Evolutionary conservation across 2,888 invertebrate species (phyloP), one percentile per base, ranked within the genome.

Genomic region (Unio delphinus): DNA sequence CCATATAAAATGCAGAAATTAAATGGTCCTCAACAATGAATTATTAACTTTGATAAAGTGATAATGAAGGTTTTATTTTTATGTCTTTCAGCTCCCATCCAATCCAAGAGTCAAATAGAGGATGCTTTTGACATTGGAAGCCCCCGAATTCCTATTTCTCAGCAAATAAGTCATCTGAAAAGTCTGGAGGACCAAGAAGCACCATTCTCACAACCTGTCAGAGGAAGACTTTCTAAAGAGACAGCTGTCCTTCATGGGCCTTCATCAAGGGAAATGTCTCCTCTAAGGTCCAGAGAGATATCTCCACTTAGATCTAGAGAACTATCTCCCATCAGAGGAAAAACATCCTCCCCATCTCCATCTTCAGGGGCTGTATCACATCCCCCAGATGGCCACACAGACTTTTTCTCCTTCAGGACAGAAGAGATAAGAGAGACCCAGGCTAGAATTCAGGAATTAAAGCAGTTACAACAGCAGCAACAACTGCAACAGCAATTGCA

Each of bases 371-470:
- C 4, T 26, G 28, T 59, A 3, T 28, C 59, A 59, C 15, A 23
- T 61, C n/a, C 45, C 45, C 11, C 45, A 45, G 11, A 45, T 11
- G 11, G 11, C 11, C 45, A 76, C 7, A 80, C 80, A 60, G 75
- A 80, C 62, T 80, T 80, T 71, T 80, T 80, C 58, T 73, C 69
- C 62, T 79, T 80, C 55, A 77, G 76, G 68, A 78, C 74, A 64
- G 7, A 45, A 20, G 65, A 56, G 54, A n/a, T 56, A 20, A 65
- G 26, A 59, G 69, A 61, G 72, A 71, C 61, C 64, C 20, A 61
- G 71, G 45, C 45, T 15, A 45, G 45, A 45, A 45, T 67, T 60
- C 75, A 77, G 55, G 71, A 69, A 64, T 75, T 80, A 59, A 68
- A 75, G 55, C 72, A 78, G 61, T 57, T 70, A 63, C 70, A 75